Percentiles rank a stretch among this genome's conserved stretches.
Conservation (phyloP, 2,888 invertebrate genomes). For the Drosophila nr. perissopoda region DNA sequence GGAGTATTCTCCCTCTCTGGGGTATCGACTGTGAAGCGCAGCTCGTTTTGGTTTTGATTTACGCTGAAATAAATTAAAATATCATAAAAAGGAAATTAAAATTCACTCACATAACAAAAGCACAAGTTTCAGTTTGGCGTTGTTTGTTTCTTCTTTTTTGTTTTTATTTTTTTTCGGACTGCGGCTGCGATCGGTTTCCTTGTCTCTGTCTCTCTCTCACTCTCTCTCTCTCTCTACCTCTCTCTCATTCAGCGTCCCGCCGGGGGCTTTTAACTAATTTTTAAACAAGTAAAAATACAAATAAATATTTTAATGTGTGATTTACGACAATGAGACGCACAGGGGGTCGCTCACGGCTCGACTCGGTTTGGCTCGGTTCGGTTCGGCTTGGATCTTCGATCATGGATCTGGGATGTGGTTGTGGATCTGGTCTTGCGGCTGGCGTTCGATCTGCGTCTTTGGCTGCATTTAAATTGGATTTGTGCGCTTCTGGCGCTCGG, state of each 20-base stretch:
- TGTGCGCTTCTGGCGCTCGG: constrained; percentile 74
- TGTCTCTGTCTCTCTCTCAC: neutral
- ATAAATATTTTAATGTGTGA: constrained; percentile 81
- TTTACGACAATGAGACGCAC: constrained; percentile 78
- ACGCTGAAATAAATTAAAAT: constrained; percentile 84
- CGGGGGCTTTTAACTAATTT: constrained; percentile 77
- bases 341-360: constrained; percentile 60
- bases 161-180: constrained; percentile 7
- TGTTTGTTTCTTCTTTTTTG: neutral
- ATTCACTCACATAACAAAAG: constrained; percentile 79
- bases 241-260: constrained; percentile 26
- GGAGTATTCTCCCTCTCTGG: neutral
- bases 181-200: neutral
- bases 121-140: constrained; percentile 7
- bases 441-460: constrained; percentile 35
- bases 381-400: constrained; percentile 17
- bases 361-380: constrained; percentile 9
- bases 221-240: neutral
- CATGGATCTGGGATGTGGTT: constrained; percentile 9
- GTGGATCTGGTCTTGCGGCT: constrained; percentile 14
- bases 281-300: constrained; percentile 80
- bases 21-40: constrained; percentile 37
- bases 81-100: constrained; percentile 84
- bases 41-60: constrained; percentile 82
- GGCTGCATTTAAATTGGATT: constrained; percentile 76